Conservation (phyloP, 2,888 invertebrate species). For the Torymus aiolomorphi region DNA sequence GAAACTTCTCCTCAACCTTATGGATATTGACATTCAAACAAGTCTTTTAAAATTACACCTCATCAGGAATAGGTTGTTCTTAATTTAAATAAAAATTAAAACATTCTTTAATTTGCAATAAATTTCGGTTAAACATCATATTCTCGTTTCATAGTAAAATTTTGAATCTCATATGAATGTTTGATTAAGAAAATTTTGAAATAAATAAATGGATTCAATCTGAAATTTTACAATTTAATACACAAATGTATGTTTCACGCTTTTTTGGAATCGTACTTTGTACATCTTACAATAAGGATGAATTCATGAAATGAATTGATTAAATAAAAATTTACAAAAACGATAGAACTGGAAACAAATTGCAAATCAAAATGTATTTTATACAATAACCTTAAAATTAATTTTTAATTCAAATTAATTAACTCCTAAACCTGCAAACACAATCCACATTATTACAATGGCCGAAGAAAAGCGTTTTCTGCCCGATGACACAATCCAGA, state of each 20-base stretch:
- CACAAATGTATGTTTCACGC: too few relatives aligned
- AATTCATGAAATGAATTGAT: not conserved
- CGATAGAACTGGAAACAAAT: constrained; percentile 22
- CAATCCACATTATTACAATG: constrained; percentile 41
- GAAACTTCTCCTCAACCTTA: constrained; percentile 37
- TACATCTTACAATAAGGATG: too few relatives aligned
- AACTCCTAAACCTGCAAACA: constrained; percentile 40
- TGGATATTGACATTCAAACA: constrained; percentile 36
- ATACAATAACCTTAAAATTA: constrained; percentile 14
- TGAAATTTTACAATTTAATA: too few relatives aligned
- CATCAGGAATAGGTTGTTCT: constrained; percentile 30
- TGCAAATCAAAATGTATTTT: constrained; percentile 45
- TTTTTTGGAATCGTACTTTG: too few relatives aligned
- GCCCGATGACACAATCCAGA: constrained; percentile 18
- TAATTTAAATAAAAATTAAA: constrained; percentile 50
- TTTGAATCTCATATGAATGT: too few relatives aligned
- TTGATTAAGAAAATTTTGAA: too few relatives aligned
- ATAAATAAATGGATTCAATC: too few relatives aligned
- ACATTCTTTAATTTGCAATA: constrained; percentile 40
- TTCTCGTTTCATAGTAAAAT: not conserved
- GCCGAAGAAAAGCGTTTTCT: constrained; percentile 28
- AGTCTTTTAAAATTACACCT: constrained; percentile 45
- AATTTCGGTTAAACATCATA: constrained; percentile 15
- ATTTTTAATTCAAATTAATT: constrained; percentile 51
- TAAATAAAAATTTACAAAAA: not conserved